A percentile compares a stretch with the other conserved stretches of the same genome.
Evolutionary conservation across 2,888 invertebrate species (phyloP).

Genomic region (Melanostoma mellinum): DNA sequence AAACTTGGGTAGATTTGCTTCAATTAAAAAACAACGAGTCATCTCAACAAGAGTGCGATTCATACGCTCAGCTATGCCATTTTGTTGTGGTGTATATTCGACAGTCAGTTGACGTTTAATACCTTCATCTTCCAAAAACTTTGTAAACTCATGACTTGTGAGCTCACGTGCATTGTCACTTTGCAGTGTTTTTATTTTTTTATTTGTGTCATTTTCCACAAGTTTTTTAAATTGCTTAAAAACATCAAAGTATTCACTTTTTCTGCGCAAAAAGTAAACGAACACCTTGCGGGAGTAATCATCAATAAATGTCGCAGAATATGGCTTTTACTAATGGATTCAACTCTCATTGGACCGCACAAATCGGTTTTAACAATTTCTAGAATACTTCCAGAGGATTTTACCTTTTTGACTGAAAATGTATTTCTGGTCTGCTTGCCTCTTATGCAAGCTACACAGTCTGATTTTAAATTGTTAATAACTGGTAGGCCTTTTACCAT

Average conservation of each 20-base stretch:
- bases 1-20: constrained; percentile 55
- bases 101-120: constrained; percentile 30
- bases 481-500: constrained; percentile 13
- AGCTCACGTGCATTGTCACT: constrained; percentile 39
- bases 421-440: background rate
- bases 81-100: constrained; percentile 42
- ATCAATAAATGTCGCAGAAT: constrained; percentile 65
- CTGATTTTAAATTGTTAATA: background rate
- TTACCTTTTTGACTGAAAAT: constrained; percentile 15
- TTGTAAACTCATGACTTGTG: constrained; percentile 21
- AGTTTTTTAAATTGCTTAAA: constrained; percentile 31
- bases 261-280: constrained; percentile 21
- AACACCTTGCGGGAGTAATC: constrained; percentile 40
- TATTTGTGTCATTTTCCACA: constrained; percentile 14
- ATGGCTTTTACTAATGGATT: constrained; percentile 54
- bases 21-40: constrained; percentile 74
- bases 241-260: constrained; percentile 13
- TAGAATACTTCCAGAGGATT: constrained; percentile 9
- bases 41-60: constrained; percentile 63
- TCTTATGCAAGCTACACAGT: constrained; percentile 16
- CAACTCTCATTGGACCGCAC: constrained; percentile 47
- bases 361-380: background rate
- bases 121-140: constrained; percentile 22
- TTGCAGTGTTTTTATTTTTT: constrained; percentile 30
- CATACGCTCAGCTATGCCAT: constrained; percentile 32